phyloP scores from a whole-genome alignment of 2,113 vertebrate species.

The Trichomycterus rosablanca region DNA sequence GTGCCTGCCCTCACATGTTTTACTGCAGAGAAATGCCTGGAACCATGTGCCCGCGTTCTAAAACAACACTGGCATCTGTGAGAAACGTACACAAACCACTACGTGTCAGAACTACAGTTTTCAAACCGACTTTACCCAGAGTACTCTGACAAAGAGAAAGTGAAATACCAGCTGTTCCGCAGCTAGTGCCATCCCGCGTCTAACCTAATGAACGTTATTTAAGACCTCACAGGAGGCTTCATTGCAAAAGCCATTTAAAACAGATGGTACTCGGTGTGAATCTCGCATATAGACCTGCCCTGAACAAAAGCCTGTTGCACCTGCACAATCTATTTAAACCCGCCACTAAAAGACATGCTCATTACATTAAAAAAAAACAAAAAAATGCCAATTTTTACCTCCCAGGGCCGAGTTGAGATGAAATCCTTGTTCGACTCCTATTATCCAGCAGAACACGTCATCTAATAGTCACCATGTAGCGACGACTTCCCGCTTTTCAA shows the following conservation, averaged over 20 bases:
- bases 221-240: conserved; percentile 30
- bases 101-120: too few relatives aligned
- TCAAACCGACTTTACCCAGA: too few relatives aligned
- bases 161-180: conserved; percentile 19
- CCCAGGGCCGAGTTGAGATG: conserved; percentile 51
- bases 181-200: conserved; percentile 10
- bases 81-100: too few relatives aligned
- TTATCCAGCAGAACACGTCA: conserved; percentile 43
- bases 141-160: not conserved
- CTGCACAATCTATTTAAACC: conserved; percentile 15
- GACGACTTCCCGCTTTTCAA: conserved; percentile 43
- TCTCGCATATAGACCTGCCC: conserved; percentile 2
- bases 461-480: conserved; percentile 57
- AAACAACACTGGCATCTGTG: too few relatives aligned
- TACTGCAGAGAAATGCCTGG: conserved; percentile 14
- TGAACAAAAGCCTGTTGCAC: conserved; percentile 10
- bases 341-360: not conserved
- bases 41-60: not conserved
- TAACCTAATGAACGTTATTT: conserved; percentile 43
- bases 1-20: conserved; percentile 22
- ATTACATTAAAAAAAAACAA: too few relatives aligned
- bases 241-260: conserved; percentile 21
- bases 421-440: conserved; percentile 57
- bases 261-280: conserved; percentile 28
- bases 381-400: conserved; percentile 66